phyloP scores from a whole-genome alignment of 2,113 vertebrate genomes.

The Lepus timidus region DNA sequence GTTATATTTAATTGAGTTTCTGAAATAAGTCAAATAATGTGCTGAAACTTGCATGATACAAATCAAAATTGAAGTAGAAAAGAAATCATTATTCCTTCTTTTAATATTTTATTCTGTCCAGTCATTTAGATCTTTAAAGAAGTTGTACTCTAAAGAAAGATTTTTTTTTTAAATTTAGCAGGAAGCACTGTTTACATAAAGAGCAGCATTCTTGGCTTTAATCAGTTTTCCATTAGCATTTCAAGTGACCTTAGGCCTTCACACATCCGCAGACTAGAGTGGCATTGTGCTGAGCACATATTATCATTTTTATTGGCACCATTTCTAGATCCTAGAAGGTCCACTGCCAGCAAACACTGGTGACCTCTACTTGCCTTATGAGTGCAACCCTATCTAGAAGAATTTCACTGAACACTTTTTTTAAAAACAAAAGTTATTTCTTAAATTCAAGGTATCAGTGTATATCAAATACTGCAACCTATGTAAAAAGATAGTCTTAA shows the following conservation, averaged over 20 bases:
- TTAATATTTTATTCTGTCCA: conserved; percentile 50
- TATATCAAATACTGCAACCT: neutral
- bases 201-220: conserved; percentile 78
- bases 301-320: conserved; percentile 86
- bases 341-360: conserved; percentile 81
- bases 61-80: conserved; percentile 54
- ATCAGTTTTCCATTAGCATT: conserved; percentile 87
- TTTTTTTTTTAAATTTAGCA: conserved; percentile 75
- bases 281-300: conserved; percentile 87
- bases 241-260: conserved; percentile 83
- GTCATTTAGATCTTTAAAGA: conserved; percentile 56
- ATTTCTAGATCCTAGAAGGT: conserved; percentile 84
- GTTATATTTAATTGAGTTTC: neutral
- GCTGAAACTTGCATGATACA: neutral
- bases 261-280: conserved; percentile 81
- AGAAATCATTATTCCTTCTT: conserved; percentile 30
- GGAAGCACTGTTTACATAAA: conserved; percentile 83
- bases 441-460: neutral
- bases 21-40: conserved; percentile 44
- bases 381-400: conserved; percentile 59
- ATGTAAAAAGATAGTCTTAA: neutral
- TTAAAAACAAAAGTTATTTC: conserved; percentile 41
- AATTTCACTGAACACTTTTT: conserved; percentile 50
- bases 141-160: conserved; percentile 65
- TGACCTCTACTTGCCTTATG: conserved; percentile 81